A percentile compares a stretch with the other conserved stretches of the same genome.
These are phyloP conservation scores for Phrynocephalus versicolor DNA, from an alignment of 2,113 vertebrate species.

Conservation along the genomic window DNA sequence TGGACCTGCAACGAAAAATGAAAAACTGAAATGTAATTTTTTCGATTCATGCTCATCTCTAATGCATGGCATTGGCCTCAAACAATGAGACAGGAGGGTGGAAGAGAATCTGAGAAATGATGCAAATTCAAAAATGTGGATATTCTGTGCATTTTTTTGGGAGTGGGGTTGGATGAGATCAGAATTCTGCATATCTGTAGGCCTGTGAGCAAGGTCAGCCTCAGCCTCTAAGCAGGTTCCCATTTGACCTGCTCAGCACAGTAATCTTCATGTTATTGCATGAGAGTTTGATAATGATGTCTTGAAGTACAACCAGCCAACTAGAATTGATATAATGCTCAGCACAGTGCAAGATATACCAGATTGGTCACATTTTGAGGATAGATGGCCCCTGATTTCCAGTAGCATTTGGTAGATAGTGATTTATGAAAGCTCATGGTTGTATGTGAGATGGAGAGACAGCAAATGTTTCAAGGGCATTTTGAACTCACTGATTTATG, in stretches of 20 bases:
- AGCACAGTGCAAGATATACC: slow-evolving; percentile 1
- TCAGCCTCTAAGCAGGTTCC: neutral
- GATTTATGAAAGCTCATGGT: neutral
- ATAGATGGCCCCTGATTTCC: slow-evolving; percentile 6
- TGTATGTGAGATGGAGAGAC: neutral
- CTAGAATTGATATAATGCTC: slow-evolving; percentile 11
- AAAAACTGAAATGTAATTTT: too few species aligned
- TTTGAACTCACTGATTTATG: slow-evolving; percentile 23
- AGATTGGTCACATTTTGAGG: slow-evolving; percentile 10
- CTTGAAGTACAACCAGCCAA: slow-evolving; percentile 15
- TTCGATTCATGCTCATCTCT: too few species aligned
- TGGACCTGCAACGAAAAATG: too few species aligned
- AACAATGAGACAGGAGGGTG: too few species aligned
- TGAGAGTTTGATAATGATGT: slow-evolving; percentile 7
- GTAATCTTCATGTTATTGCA: slow-evolving; percentile 4
- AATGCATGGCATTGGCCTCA: too few species aligned
- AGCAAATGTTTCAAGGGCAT: slow-evolving; percentile 29
- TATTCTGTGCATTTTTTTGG: too few species aligned
- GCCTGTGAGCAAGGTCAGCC: neutral
- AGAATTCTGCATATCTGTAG: slow-evolving; percentile 1
- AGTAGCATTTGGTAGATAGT: neutral
- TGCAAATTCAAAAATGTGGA: too few species aligned
- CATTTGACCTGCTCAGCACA: neutral
- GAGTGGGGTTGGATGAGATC: neutral
- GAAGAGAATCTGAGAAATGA: too few species aligned